These are phyloP conservation scores for Drosophila kambysellisi DNA, from an alignment of 2,888 invertebrate genomes.

Conservation along the genomic window DNA sequence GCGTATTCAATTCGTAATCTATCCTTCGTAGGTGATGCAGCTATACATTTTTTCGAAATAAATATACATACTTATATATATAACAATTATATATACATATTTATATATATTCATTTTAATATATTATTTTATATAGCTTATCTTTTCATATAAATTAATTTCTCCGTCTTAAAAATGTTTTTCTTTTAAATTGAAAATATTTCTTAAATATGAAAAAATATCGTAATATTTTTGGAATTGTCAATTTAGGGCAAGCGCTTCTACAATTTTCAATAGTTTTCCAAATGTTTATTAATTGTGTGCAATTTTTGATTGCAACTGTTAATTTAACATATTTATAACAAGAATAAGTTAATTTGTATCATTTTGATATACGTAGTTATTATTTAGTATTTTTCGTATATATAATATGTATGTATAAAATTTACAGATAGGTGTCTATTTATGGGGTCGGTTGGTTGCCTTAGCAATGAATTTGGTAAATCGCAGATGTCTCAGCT, in stretches of 20 bases:
- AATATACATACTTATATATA: too few relatives aligned
- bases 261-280: not conserved
- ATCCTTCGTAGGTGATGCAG: not conserved
- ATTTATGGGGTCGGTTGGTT: conserved; percentile 1
- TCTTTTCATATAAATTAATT: not conserved
- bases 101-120: not conserved
- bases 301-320: not conserved
- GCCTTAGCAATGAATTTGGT: conserved; percentile 29
- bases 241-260: not conserved
- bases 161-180: not conserved
- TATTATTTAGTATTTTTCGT: not conserved
- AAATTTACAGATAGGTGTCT: not conserved
- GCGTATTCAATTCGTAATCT: not conserved
- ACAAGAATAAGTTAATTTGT: not conserved
- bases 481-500: conserved; percentile 44
- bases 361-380: not conserved
- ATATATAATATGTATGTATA: not conserved
- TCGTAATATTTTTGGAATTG: not conserved
- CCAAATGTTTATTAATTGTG: not conserved
- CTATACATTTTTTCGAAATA: not conserved
- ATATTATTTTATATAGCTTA: not conserved
- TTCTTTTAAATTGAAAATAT: not conserved
- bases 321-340: not conserved
- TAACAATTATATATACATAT: not conserved
- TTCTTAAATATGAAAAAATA: not conserved